Base-by-base conservation (phyloP, 92 coral and sea anemone species). In the Metridium senile region DNA sequence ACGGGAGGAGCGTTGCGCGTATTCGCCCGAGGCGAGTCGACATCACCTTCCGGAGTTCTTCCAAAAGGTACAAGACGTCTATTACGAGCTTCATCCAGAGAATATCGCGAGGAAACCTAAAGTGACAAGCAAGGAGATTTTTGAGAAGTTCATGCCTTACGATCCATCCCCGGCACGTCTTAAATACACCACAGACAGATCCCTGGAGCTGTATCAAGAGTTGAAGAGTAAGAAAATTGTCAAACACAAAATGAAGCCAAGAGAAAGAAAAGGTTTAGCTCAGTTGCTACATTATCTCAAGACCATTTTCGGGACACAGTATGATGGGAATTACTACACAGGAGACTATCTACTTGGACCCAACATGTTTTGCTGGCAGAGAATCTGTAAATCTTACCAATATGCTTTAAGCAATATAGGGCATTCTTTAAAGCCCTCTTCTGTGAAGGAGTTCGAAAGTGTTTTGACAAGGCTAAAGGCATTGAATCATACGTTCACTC, bases 271-370 rank as follows among this genome's bases (percentile, higher is more conserved):
- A 76, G 82, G 90, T 7, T 52, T 89, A 16, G 82, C 84, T 7
- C 93, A 92, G 74, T 47, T 87, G 16, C 75, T 56, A n/a, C 97
- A 92, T 32, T 92, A 46, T 66, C 62, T 92, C 26, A 72, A 75
- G 63, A 91, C 89, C 21, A 70, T 39, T 20, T 92, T 92, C 72
- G 97, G 93, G 2, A 82, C 85, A 11, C 91, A 91, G 13, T 89
- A 72, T 45, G 93, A 83, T 69, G 86, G 84, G 30, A 84, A 92
- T 58, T 92, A 92, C 62, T 92, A 92, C 66, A 49, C 85, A 1
- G 97, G 87, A 1, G 97, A 92, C 46, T 92, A 77, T 82, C 76
- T 89, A 31, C 77, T 92, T 45, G 97, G 97, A 0, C 97, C 97
- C 3, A 89, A 86, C 68, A 33, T 75, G 19, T 92, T 92, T 68